Evolutionary conservation across 2,113 vertebrate species (phyloP).

Genomic region (Aspidoscelis tigris): DNA sequence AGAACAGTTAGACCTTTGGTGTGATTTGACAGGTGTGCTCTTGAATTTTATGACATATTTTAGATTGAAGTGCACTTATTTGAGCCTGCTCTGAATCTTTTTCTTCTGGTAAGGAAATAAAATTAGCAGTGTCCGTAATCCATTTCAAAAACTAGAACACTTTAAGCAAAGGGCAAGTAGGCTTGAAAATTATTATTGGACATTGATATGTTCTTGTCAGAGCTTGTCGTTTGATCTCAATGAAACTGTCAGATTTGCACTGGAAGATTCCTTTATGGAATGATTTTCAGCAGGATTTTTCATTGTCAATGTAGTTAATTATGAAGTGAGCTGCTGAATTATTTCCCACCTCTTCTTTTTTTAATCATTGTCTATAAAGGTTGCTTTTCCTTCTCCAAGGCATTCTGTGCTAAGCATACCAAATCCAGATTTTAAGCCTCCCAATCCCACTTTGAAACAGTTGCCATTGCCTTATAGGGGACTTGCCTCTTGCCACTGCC

Average conservation of each 20-base stretch:
- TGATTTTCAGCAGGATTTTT: slow-evolving; percentile 34
- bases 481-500: too few species aligned
- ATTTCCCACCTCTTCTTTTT: neutral
- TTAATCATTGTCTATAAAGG: neutral
- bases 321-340: slow-evolving; percentile 43
- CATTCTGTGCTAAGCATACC: neutral
- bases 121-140: slow-evolving; percentile 53
- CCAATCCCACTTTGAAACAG: too few species aligned
- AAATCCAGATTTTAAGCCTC: neutral
- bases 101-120: slow-evolving; percentile 37
- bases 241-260: slow-evolving; percentile 42
- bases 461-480: too few species aligned
- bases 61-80: neutral
- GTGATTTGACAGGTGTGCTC: neutral
- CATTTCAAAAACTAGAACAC: slow-evolving; percentile 34
- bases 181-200: slow-evolving; percentile 56
- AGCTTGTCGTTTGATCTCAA: slow-evolving; percentile 56
- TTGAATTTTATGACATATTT: neutral
- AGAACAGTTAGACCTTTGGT: neutral
- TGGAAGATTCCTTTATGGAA: slow-evolving; percentile 48
- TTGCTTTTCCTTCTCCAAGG: neutral
- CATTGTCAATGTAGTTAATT: slow-evolving; percentile 29
- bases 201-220: slow-evolving; percentile 47
- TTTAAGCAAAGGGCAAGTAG: slow-evolving; percentile 39
- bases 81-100: slow-evolving; percentile 23